phyloP scores from a whole-genome alignment of 2,797 vertebrate species.

The Smutsia gigantea region DNA sequence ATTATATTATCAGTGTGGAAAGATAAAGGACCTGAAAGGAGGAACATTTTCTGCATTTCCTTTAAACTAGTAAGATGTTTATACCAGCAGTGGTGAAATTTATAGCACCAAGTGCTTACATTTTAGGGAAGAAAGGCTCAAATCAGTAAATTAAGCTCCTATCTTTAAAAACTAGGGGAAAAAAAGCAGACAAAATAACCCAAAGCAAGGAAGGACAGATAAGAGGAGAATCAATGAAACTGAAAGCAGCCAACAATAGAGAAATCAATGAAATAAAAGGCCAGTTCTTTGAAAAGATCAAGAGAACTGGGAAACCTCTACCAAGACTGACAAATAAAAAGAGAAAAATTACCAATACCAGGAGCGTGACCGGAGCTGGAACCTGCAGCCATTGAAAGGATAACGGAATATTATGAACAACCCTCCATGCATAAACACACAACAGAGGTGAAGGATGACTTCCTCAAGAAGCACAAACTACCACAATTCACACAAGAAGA shows the following conservation, averaged over 20 bases:
- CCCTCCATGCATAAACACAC: background rate
- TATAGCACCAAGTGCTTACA: background rate
- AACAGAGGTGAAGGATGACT: background rate
- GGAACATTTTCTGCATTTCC: background rate
- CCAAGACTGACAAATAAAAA: background rate
- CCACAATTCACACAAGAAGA: background rate
- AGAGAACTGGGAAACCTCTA: background rate
- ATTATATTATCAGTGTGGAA: background rate
- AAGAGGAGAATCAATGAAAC: background rate
- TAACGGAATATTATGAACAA: background rate
- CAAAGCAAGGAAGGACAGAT: background rate
- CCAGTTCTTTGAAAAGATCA: background rate
- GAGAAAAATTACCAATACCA: background rate
- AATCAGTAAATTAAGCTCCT: background rate
- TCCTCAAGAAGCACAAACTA: background rate
- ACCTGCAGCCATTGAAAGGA: background rate
- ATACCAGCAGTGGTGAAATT: background rate
- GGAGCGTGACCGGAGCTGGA: background rate
- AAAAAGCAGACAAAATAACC: background rate
- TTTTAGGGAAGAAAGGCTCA: background rate
- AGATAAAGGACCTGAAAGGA: background rate
- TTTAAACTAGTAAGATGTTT: background rate
- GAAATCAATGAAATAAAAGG: conserved; percentile 2
- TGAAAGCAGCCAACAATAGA: background rate
- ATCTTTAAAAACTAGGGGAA: background rate